Evolutionary conservation across 2,113 vertebrate species (phyloP).

Genomic region (Himantopus leucocephalus): DNA sequence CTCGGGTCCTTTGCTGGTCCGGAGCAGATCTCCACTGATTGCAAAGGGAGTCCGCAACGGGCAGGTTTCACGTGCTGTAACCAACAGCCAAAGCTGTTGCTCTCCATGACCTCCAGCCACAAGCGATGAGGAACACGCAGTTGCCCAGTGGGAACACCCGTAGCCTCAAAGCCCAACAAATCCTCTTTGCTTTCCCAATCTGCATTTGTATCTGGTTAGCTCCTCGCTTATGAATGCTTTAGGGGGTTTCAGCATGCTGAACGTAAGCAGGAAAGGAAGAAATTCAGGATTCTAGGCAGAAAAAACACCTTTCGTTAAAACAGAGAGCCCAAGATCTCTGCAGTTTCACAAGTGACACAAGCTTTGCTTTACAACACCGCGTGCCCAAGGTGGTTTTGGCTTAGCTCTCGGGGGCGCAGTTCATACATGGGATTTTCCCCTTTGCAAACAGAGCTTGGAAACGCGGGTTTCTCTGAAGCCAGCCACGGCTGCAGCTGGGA

Average conservation of each 20-base stretch:
- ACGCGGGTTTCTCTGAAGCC: accelerated
- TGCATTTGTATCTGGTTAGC: background rate
- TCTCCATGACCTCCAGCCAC: background rate
- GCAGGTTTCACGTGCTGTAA: background rate
- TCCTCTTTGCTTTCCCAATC: background rate
- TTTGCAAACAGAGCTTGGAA: background rate
- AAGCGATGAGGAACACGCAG: background rate
- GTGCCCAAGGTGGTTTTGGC: background rate
- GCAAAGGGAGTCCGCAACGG: background rate
- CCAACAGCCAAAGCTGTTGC: background rate
- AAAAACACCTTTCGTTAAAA: background rate
- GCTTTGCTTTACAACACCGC: background rate
- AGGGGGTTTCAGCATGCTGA: background rate
- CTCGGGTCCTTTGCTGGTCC: background rate
- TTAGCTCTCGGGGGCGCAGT: background rate
- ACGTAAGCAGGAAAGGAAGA: background rate
- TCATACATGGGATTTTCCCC: background rate
- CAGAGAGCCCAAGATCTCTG: background rate
- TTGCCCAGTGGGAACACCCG: background rate
- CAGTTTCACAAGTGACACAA: background rate
- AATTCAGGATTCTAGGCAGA: background rate
- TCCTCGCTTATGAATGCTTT: background rate
- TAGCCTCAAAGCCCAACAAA: background rate
- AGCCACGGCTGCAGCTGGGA: background rate
- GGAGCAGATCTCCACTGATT: background rate